Base-by-base conservation (phyloP, 2,888 invertebrate species). In the Cantharis lateralis region DNA sequence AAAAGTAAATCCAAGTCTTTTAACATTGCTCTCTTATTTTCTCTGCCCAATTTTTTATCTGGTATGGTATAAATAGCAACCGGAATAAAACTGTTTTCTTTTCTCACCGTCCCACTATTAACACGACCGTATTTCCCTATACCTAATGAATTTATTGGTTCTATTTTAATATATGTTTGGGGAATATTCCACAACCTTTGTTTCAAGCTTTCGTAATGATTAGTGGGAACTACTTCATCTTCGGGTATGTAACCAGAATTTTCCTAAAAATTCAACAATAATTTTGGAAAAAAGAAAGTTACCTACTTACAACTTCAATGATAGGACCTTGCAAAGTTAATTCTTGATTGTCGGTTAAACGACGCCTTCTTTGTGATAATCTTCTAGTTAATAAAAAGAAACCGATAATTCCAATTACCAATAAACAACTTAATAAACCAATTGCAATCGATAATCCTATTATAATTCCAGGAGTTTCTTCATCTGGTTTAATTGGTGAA, bases 111-210 rank as follows among this genome's bases (percentile, higher is more conserved):
- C 0, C 94, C 95, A 81, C 91, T 92, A 15, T 94, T 93, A 28
- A 96, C 93, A 81, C 93, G 92, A 0, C 96, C 96, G 87, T 93
- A 96, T 84, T 92, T 92, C 24, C 96, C 96, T 10, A 93, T 89
- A 0, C 94, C 94, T 63, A 95, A 89, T 18, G 95, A 88, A 85
- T 82, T 75, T 5, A 86, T 84, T 2, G 92, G 91, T 83, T 94
- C 93, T 71, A 95, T 90, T 64, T 93, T 94, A 79, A 96, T 87
- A 69, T 92, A 90, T 84, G 92, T 94, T 79, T 93, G 91, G 0
- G 95, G 93, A 83, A 93, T 92, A 78, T 92, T 92, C 91, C 94
- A 93, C 0, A 96, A 89, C 85, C 93, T 93, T 81, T 93, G 91
- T 85, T 94, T 95, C 68, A 96, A 89, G 80, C 93, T 93, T 71